Conservation (phyloP, 1,140 invertebrate species). For the Drosophila sechellia region DNA sequence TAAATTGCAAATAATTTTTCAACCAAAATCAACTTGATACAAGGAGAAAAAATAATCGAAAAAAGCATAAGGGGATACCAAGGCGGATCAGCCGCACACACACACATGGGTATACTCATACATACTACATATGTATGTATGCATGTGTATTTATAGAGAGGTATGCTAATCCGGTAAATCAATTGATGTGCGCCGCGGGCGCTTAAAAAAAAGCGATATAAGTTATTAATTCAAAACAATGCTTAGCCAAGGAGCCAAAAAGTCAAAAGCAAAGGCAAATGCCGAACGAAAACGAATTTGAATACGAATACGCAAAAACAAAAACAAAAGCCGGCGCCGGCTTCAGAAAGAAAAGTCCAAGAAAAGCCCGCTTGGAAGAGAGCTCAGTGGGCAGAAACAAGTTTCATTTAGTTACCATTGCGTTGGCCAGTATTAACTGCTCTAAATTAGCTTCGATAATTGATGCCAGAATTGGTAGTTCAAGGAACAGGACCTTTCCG, state of each 20-base stretch:
- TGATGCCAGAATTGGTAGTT: background rate
- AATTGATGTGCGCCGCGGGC: slow-evolving; percentile 79
- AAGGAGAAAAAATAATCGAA: slow-evolving; percentile 33
- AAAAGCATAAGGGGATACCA: slow-evolving; percentile 38
- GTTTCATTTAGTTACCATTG: slow-evolving; percentile 36
- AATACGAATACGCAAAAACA: slow-evolving; percentile 3
- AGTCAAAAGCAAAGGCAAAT: background rate
- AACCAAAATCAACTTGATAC: slow-evolving; percentile 57
- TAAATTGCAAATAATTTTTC: slow-evolving; percentile 81
- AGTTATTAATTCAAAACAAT: slow-evolving; percentile 83
- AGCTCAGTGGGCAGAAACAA: slow-evolving; percentile 16
- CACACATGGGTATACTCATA: background rate
- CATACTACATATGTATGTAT: background rate
- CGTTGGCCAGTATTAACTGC: slow-evolving; percentile 39
- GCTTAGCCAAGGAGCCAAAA: slow-evolving; percentile 30
- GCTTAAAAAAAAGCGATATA: slow-evolving; percentile 77
- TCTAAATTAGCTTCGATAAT: slow-evolving; percentile 23
- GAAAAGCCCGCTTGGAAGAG: slow-evolving; percentile 14
- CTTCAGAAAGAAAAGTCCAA: slow-evolving; percentile 34
- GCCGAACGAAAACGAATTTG: slow-evolving; percentile 7
- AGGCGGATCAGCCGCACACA: slow-evolving; percentile 33
- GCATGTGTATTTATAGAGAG: background rate
- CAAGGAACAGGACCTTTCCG: no score
- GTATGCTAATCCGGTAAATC: slow-evolving; percentile 81
- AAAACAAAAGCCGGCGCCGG: slow-evolving; percentile 33